These are phyloP conservation scores for Tenualosa ilisha DNA, from an alignment of 2,797 vertebrate genomes.

Conservation along the genomic window DNA sequence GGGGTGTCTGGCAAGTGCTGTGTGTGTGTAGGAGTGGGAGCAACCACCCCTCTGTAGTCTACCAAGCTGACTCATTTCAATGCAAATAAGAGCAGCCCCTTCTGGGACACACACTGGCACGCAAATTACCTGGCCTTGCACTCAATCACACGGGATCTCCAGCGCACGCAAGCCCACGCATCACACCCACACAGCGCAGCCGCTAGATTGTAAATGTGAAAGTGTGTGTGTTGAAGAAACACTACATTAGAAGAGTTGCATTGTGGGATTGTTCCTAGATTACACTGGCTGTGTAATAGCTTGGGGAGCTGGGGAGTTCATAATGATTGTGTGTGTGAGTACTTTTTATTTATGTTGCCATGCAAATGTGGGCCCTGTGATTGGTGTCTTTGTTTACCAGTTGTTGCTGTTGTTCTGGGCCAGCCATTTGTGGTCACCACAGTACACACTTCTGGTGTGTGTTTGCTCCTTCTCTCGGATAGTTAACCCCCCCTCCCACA, in stretches of 20 bases:
- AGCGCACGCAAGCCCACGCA: background rate
- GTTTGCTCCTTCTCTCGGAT: background rate
- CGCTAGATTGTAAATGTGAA: background rate
- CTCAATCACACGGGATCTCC: slow-evolving; percentile 40
- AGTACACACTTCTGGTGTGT: background rate
- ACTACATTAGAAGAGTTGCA: slow-evolving; percentile 8
- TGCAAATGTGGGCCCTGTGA: slow-evolving; percentile 9
- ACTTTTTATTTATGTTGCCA: slow-evolving; percentile 7
- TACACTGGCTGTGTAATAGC: slow-evolving; percentile 6
- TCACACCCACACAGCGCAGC: background rate
- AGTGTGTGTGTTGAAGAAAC: background rate
- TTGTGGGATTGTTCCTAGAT: slow-evolving; percentile 24
- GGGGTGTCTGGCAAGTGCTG: background rate
- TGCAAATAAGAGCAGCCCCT: slow-evolving; percentile 69
- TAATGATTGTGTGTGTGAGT: slow-evolving; percentile 19
- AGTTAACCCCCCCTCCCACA: slow-evolving; percentile 39
- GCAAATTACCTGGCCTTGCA: slow-evolving; percentile 65
- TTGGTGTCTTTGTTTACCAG: slow-evolving; percentile 17
- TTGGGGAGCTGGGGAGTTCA: slow-evolving; percentile 1
- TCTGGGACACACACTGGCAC: slow-evolving; percentile 54
- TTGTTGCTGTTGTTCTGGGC: background rate
- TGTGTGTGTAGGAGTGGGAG: background rate
- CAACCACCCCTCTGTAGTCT: background rate
- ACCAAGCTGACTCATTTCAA: slow-evolving; percentile 70
- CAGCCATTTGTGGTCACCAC: background rate